Conservation (phyloP, 2,797 vertebrate genomes). For the Aulostomus chinensis region DNA sequence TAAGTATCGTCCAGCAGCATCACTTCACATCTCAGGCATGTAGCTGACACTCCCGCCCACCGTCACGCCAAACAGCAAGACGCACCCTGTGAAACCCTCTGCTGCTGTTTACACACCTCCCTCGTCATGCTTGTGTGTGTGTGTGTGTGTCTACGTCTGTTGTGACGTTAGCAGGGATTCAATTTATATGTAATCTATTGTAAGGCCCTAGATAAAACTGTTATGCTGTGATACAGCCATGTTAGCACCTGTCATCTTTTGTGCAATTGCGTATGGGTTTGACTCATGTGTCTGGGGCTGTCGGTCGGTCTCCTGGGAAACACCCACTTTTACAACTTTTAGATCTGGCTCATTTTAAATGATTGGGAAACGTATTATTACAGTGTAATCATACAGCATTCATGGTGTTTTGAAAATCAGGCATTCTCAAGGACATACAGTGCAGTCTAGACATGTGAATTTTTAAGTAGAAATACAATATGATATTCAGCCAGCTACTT, state of each 20-base stretch:
- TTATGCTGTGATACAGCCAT: background rate
- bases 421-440: too few relatives aligned
- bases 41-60: background rate
- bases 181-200: constrained; percentile 24
- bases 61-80: background rate
- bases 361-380: too few relatives aligned
- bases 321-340: too few relatives aligned
- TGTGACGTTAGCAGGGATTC: constrained; percentile 13
- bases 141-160: constrained; percentile 7
- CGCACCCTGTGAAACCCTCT: constrained; percentile 7
- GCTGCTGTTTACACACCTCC: constrained; percentile 11
- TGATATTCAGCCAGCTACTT: too few relatives aligned
- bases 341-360: too few relatives aligned
- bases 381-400: too few relatives aligned
- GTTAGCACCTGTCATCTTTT: constrained; percentile 36
- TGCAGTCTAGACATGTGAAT: too few relatives aligned
- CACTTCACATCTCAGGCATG: background rate
- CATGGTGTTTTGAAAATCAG: too few relatives aligned
- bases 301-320: too few relatives aligned
- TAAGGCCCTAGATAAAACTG: constrained; percentile 13
- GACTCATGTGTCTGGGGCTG: too few relatives aligned
- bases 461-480: too few relatives aligned
- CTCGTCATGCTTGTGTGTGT: constrained; percentile 4
- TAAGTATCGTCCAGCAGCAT: background rate
- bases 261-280: constrained; percentile 14